Conservation (phyloP, 2,113 vertebrate species). For the Oreochromis niloticus region DNA sequence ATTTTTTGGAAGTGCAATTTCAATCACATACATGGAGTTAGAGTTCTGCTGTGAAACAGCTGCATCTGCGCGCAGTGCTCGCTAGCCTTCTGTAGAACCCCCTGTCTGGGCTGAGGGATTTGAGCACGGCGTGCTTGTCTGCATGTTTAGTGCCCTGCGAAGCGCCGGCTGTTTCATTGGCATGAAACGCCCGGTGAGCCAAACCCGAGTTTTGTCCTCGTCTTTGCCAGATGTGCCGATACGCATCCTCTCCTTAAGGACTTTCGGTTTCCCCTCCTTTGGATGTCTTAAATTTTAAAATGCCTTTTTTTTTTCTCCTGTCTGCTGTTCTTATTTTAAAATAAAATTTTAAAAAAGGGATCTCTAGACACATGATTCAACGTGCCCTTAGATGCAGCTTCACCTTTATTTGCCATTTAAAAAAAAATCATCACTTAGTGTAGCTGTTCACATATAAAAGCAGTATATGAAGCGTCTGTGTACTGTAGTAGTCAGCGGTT, state of each 20-base stretch:
- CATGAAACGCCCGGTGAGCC: slow-evolving; percentile 27
- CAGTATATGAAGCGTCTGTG: slow-evolving; percentile 26
- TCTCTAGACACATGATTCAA: slow-evolving; percentile 3
- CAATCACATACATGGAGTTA: slow-evolving; percentile 28
- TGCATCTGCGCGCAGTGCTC: slow-evolving; percentile 31
- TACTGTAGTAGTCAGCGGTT: slow-evolving; percentile 31
- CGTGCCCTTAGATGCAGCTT: slow-evolving; percentile 41
- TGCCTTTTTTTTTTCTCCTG: slow-evolving; percentile 5
- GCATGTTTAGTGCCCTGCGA: slow-evolving; percentile 44
- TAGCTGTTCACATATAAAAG: slow-evolving; percentile 19
- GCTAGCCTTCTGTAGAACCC: slow-evolving; percentile 35
- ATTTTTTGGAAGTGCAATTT: slow-evolving; percentile 59
- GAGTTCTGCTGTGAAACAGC: slow-evolving; percentile 43
- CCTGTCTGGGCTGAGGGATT: neutral
- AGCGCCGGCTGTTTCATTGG: slow-evolving; percentile 31
- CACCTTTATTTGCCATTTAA: neutral
- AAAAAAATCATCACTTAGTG: neutral
- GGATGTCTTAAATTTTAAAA: slow-evolving; percentile 54
- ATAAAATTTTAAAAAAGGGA: neutral
- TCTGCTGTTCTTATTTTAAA: slow-evolving; percentile 34
- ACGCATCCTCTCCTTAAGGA: slow-evolving; percentile 42
- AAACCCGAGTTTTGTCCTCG: slow-evolving; percentile 22
- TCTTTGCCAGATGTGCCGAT: slow-evolving; percentile 64
- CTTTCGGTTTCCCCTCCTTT: neutral
- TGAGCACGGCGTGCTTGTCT: slow-evolving; percentile 23